These are phyloP conservation scores for Clepsis dumicolana DNA, from an alignment of 2,888 invertebrate genomes.

Conservation along the genomic window DNA sequence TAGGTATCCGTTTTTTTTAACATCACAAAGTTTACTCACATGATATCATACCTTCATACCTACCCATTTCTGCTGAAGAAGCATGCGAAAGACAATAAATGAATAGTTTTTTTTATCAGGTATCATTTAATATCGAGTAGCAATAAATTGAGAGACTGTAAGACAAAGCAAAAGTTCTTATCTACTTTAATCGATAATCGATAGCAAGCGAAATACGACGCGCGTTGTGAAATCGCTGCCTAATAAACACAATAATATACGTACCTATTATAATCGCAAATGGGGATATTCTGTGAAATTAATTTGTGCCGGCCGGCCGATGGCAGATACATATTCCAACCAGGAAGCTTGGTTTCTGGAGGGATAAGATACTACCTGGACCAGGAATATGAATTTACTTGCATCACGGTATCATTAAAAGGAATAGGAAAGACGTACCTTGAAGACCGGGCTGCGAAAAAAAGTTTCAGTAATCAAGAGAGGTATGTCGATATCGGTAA, in stretches of 20 bases:
- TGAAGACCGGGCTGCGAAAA: constrained; percentile 11
- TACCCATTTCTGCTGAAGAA: no score
- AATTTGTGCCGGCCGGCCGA: constrained; percentile 9
- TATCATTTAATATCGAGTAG: background rate
- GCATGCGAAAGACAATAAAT: no score
- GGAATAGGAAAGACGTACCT: constrained; percentile 19
- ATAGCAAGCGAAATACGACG: background rate
- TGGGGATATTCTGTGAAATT: constrained; percentile 36
- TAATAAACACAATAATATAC: background rate
- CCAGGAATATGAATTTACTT: constrained; percentile 32
- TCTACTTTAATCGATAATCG: background rate
- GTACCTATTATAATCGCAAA: background rate
- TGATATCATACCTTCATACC: no score
- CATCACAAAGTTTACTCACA: no score
- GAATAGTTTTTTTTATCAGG: no score
- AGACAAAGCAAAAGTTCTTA: background rate
- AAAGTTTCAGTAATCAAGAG: constrained; percentile 26
- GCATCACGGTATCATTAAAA: constrained; percentile 32
- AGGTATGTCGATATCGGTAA: constrained; percentile 29
- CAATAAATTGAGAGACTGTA: background rate
- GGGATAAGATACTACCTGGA: constrained; percentile 31
- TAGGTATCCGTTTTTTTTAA: no score
- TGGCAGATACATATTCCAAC: constrained; percentile 11
- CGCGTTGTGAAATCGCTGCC: background rate
- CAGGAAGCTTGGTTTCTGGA: constrained; percentile 19